Evolutionary conservation across 2,888 invertebrate species (phyloP).

Genomic region (Oxyteleia sp.): DNA sequence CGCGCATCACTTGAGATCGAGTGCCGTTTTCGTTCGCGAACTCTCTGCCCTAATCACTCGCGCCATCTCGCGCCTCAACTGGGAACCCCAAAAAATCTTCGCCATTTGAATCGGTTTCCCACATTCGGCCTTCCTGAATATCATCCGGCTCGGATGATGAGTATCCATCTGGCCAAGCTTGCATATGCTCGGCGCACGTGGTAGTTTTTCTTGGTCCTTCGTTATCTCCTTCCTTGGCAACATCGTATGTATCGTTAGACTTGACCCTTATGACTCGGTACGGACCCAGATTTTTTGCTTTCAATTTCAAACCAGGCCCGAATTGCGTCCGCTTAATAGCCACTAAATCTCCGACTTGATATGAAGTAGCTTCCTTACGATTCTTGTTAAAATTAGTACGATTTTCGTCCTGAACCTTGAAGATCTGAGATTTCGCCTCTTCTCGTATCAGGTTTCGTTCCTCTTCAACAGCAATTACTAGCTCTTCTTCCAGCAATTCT

Average conservation of each 20-base stretch:
- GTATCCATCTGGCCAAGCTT: conserved; percentile 55
- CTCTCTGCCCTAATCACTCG: too few species aligned
- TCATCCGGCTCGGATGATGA: conserved; percentile 47
- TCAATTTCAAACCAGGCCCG: conserved; percentile 6
- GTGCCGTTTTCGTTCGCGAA: too few species aligned
- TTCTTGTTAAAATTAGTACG: conserved; percentile 43
- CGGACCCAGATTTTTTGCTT: conserved; percentile 10
- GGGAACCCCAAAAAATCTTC: conserved; percentile 2
- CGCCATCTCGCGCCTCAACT: not conserved
- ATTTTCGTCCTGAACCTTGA: conserved; percentile 68
- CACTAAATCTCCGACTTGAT: conserved; percentile 16
- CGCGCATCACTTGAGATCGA: too few species aligned
- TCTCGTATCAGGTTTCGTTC: conserved; percentile 1
- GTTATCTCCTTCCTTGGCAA: conserved; percentile 5
- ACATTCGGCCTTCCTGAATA: conserved; percentile 49
- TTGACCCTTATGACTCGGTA: not conserved
- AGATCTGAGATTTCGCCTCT: conserved; percentile 52
- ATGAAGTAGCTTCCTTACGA: conserved; percentile 21
- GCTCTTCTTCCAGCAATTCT: conserved; percentile 25
- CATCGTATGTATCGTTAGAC: not conserved
- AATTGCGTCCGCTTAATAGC: conserved; percentile 12
- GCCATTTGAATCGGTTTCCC: not conserved
- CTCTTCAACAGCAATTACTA: conserved; percentile 5
- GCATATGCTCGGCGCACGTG: conserved; percentile 74
- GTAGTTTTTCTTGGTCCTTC: not conserved